Evolutionary conservation across 2,113 vertebrate genomes (phyloP), one percentile per base, ranked within the genome.

Genomic region (Australoheros scitulus): DNA sequence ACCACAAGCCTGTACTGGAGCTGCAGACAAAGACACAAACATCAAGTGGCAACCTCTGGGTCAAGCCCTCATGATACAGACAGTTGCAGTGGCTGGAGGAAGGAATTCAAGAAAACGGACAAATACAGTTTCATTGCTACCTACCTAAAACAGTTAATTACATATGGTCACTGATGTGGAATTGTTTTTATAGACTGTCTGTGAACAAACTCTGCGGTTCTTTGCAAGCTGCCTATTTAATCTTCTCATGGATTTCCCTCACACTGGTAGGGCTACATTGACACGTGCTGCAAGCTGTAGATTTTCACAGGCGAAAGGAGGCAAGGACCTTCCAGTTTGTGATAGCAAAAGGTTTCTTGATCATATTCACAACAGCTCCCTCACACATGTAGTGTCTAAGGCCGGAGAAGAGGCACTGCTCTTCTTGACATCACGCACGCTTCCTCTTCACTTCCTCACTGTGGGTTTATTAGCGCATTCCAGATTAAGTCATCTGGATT

Each of bases 211-310:
- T 90, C 84, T 92, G 93, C 11, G 94, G 94, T 95, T 95, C 93
- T 95, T 94, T 88, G 83, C 89, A 92, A 95, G 90, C 94, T 93
- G 94, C 93, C 91, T 94, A 95, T 95, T 95, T 95, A 83, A 95
- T 91, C 91, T 91, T 86, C 88, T 83, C 81, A 47, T 91, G 87
- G 91, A 88, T 87, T 88, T 89, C 60, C 74, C 91, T 92, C 90
- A 90, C 88, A 87, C 87, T 87, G 85, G 87, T 68, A 70, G 79
- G 55, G 32, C 78, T 81, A 75, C 87, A 83, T 55, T 89, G 84
- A 94, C 90, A 92, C 83, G 81, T 88, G 88, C 91, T 87, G 77
- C 7, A 60, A 84, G 77, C 63, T 50, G 58, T 79, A 83, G 79
- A 82, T 41, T 82, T 34, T 32, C 60, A 61, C 80, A 34, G 26